These are phyloP conservation scores for Pseudobourletiella spinata DNA, from an alignment of 1,140 invertebrate genomes.

Conservation along the genomic window DNA sequence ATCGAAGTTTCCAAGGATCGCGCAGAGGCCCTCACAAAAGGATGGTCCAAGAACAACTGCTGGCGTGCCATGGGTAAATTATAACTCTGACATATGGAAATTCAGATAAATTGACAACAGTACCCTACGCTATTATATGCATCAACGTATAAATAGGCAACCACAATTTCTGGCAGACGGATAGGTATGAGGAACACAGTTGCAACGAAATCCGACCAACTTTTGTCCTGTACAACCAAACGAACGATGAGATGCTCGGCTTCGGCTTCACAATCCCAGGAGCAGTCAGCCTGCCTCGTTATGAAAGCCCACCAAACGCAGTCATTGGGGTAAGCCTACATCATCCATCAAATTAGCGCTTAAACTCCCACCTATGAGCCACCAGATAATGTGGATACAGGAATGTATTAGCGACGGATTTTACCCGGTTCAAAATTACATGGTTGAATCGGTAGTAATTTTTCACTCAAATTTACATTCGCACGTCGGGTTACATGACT, in stretches of 20 bases:
- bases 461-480: too few relatives aligned
- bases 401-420: too few relatives aligned
- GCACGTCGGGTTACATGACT: too few relatives aligned
- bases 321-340: not conserved
- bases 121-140: not conserved
- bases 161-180: slow-evolving; percentile 25
- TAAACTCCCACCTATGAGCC: too few relatives aligned
- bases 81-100: too few relatives aligned
- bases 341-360: too few relatives aligned
- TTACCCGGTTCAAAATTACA: too few relatives aligned
- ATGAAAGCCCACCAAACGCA: not conserved
- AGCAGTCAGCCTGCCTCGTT: not conserved
- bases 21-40: not conserved
- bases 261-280: slow-evolving; percentile 19
- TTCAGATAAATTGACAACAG: too few relatives aligned
- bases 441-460: too few relatives aligned
- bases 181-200: slow-evolving; percentile 12
- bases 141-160: slow-evolving; percentile 11
- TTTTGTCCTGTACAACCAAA: slow-evolving; percentile 19
- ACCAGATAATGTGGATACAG: too few relatives aligned
- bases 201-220: slow-evolving; percentile 23
- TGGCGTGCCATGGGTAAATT: not conserved
- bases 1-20: slow-evolving; percentile 1
- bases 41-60: not conserved
- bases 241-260: slow-evolving; percentile 10